A percentile compares a stretch with the other conserved stretches of the same genome.
phyloP scores from a whole-genome alignment of 92 coral and sea anemone species.

The Phenganax marumi region DNA sequence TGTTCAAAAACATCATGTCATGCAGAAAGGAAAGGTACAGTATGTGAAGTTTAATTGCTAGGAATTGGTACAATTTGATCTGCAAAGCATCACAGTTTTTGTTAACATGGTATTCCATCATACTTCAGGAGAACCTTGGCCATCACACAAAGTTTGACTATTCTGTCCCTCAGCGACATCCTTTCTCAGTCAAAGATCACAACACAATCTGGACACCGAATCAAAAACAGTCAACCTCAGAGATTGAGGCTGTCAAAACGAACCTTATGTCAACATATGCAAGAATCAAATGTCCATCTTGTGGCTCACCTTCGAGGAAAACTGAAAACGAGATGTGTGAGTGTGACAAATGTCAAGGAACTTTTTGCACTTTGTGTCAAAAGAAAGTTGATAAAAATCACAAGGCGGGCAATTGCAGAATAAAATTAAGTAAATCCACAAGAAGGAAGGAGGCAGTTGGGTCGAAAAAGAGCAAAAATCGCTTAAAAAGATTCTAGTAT shows the following conservation, averaged over 20 bases:
- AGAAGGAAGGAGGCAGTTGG: constrained; percentile 22
- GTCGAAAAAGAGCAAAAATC: constrained; percentile 33
- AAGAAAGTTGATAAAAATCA: constrained; percentile 21
- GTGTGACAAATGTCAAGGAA: constrained; percentile 31
- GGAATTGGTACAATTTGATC: not conserved
- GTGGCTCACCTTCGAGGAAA: constrained; percentile 35
- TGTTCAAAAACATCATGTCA: constrained; percentile 55
- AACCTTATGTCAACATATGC: constrained; percentile 17
- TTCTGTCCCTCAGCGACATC: constrained; percentile 1
- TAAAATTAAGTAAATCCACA: constrained; percentile 1
- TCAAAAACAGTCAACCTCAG: not conserved
- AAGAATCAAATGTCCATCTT: constrained; percentile 30
- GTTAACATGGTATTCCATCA: not conserved
- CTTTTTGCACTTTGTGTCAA: constrained; percentile 18
- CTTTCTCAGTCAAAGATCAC: constrained; percentile 15
- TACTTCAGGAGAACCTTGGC: constrained; percentile 26
- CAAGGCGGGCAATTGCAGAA: constrained; percentile 17
- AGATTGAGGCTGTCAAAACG: constrained; percentile 19
- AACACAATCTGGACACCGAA: constrained; percentile 34
- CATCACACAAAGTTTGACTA: constrained; percentile 20
- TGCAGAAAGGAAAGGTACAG: constrained; percentile 69
- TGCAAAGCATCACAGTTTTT: not conserved
- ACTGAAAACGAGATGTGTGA: constrained; percentile 17
- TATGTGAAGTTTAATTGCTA: not conserved
- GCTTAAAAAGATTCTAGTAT: constrained; percentile 22